Conservation (phyloP, 1,140 invertebrate genomes). For the Nymphalis io region DNA sequence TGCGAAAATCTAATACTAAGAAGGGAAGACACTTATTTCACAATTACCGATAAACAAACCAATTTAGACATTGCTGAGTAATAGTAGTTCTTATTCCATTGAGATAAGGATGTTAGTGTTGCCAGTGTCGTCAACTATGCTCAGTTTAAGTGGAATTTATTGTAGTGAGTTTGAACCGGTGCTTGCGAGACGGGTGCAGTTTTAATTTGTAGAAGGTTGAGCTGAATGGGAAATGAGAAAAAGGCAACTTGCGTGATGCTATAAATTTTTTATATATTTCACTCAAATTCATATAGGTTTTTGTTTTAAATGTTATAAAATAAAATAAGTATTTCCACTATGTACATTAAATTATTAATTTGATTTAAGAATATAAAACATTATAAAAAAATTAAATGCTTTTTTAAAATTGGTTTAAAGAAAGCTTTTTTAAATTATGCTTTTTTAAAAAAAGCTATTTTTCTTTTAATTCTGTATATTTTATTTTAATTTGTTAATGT, state of each 20-base stretch:
- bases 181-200: slow-evolving; percentile 40
- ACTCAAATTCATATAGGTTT: too few species aligned
- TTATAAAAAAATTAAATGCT: too few species aligned
- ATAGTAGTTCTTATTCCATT: slow-evolving; percentile 39
- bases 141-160: slow-evolving; percentile 58
- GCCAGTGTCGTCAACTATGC: neutral
- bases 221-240: neutral
- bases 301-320: too few species aligned
- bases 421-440: too few species aligned
- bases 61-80: slow-evolving; percentile 40
- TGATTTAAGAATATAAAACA: too few species aligned
- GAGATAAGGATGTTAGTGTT: slow-evolving; percentile 32
- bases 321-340: too few species aligned
- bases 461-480: too few species aligned
- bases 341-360: too few species aligned
- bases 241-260: neutral
- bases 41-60: slow-evolving; percentile 49
- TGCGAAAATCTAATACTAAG: slow-evolving; percentile 42
- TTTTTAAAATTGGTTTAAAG: too few species aligned
- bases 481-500: too few species aligned
- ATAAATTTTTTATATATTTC: too few species aligned
- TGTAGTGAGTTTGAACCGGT: slow-evolving; percentile 54
- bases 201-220: slow-evolving; percentile 23
- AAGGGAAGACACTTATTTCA: slow-evolving; percentile 58
- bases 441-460: too few species aligned